Evolutionary conservation across 1,140 invertebrate species (phyloP).

Genomic region (Belonocnema kinseyi): DNA sequence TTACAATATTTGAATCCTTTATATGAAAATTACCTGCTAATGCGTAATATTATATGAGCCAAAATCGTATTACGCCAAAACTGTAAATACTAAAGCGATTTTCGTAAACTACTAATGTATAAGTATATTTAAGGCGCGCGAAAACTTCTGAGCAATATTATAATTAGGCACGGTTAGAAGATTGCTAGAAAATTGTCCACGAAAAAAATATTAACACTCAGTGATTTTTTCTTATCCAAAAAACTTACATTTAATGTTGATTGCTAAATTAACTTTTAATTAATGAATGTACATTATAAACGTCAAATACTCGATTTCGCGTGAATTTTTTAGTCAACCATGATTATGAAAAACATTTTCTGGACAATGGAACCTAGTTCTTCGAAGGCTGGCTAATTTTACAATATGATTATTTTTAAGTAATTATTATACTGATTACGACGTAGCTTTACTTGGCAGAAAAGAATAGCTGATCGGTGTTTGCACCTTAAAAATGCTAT

Average conservation of each 20-base stretch:
- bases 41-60: no score
- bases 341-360: not conserved
- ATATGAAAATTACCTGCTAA: no score
- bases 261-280: no score
- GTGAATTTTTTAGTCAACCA: not conserved
- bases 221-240: no score
- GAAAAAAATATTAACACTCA: no score
- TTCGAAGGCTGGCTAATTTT: not conserved
- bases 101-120: slow-evolving; percentile 2
- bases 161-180: not conserved
- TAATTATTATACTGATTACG: no score
- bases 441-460: no score
- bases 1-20: no score
- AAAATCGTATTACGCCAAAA: slow-evolving; percentile 14
- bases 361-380: not conserved
- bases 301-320: no score
- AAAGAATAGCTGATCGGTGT: not conserved
- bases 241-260: no score
- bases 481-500: not conserved
- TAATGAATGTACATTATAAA: no score
- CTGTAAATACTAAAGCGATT: slow-evolving; percentile 20
- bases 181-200: not conserved
- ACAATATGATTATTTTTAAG: not conserved
- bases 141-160: not conserved
- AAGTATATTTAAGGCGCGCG: slow-evolving; percentile 5